Conservation (phyloP, 2,113 vertebrate genomes). For the Thamnophis sirtalis region DNA sequence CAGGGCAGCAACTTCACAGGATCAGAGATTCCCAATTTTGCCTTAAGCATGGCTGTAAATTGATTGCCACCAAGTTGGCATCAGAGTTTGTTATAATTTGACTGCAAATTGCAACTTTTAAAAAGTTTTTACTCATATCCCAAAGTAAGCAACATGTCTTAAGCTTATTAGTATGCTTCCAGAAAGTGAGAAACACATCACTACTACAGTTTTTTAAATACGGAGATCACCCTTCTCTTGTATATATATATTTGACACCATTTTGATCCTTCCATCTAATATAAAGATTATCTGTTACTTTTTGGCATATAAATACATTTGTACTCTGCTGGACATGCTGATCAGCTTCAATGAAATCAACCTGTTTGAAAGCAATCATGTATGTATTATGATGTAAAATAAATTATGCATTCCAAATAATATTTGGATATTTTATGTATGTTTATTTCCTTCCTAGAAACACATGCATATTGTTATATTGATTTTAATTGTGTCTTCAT, state of each 20-base stretch:
- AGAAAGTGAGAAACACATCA: neutral
- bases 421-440: constrained; percentile 3
- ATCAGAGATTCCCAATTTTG: neutral
- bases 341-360: neutral
- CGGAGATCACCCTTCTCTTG: neutral
- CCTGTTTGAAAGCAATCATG: neutral
- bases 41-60: neutral
- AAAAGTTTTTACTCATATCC: neutral
- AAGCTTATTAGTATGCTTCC: neutral
- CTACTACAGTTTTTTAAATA: neutral
- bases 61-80: neutral
- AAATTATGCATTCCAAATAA: neutral
- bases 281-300: neutral
- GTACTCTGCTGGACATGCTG: neutral
- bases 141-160: neutral
- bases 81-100: neutral
- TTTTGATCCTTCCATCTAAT: neutral
- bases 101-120: neutral
- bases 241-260: neutral
- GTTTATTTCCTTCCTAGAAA: neutral
- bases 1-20: neutral
- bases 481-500: neutral
- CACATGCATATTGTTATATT: constrained; percentile 14
- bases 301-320: neutral
- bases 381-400: neutral